These are phyloP conservation scores for Deilephila elpenor DNA, from an alignment of 2,888 invertebrate genomes.

Conservation along the genomic window DNA sequence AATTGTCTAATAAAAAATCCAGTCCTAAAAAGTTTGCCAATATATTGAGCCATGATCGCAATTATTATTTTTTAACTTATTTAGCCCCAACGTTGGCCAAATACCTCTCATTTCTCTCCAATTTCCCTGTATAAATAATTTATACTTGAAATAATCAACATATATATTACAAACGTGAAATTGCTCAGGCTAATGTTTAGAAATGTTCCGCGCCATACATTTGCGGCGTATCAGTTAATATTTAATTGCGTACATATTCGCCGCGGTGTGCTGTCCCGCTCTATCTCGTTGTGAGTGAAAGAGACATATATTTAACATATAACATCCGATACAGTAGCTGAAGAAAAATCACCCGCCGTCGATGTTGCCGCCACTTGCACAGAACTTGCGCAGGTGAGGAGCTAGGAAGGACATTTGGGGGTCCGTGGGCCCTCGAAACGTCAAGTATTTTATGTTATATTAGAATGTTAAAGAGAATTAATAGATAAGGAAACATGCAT, in stretches of 20 bases:
- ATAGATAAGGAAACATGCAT: background rate
- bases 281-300: slow-evolving; percentile 27
- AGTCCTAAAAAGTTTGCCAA: no score
- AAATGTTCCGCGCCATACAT: slow-evolving; percentile 14
- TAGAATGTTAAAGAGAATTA: background rate
- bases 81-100: no score
- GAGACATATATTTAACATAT: slow-evolving; percentile 29
- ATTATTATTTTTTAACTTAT: no score
- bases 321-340: slow-evolving; percentile 30
- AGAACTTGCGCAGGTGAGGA: background rate
- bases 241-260: slow-evolving; percentile 28
- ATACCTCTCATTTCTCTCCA: no score
- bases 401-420: background rate
- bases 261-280: background rate
- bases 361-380: slow-evolving; percentile 22
- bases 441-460: background rate
- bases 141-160: background rate
- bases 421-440: background rate
- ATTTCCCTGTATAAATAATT: background rate
- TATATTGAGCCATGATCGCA: no score
- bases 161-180: background rate
- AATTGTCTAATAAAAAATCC: no score
- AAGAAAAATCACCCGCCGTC: slow-evolving; percentile 26
- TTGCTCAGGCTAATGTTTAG: background rate
- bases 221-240: slow-evolving; percentile 26